These are phyloP conservation scores for Odontothrips loti DNA, from an alignment of 2,888 invertebrate species.

Conservation along the genomic window DNA sequence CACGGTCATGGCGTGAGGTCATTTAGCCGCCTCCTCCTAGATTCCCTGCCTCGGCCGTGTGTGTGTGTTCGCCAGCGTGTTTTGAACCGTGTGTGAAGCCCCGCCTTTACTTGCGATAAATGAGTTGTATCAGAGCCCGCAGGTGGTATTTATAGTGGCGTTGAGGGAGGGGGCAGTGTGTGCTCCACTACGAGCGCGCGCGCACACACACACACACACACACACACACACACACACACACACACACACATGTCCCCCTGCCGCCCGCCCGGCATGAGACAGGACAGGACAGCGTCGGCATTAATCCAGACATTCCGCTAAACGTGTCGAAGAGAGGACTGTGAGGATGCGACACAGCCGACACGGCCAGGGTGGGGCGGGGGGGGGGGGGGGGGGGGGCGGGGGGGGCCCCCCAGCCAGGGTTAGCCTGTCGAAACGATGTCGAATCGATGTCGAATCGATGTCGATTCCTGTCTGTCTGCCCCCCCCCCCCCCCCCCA, in stretches of 20 bases:
- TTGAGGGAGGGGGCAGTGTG: background rate
- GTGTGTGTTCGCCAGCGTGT: background rate
- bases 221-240: no score
- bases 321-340: background rate
- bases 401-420: background rate
- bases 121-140: background rate
- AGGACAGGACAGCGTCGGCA: background rate
- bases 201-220: no score
- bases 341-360: background rate
- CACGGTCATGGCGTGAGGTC: no score
- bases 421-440: no score
- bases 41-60: background rate
- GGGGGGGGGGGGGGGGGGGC: background rate
- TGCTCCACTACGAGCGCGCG: background rate
- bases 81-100: background rate
- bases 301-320: background rate
- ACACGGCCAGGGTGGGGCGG: background rate
- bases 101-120: conserved; percentile 19
- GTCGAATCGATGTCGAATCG: no score
- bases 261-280: background rate
- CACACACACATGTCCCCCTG: background rate
- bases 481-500: no score
- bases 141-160: conserved; percentile 2
- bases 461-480: no score
- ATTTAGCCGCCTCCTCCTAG: no score